Percentiles rank a stretch among this genome's conserved stretches.
Evolutionary conservation across 1,140 invertebrate genomes (phyloP).

Genomic region (Spodoptera litura): DNA sequence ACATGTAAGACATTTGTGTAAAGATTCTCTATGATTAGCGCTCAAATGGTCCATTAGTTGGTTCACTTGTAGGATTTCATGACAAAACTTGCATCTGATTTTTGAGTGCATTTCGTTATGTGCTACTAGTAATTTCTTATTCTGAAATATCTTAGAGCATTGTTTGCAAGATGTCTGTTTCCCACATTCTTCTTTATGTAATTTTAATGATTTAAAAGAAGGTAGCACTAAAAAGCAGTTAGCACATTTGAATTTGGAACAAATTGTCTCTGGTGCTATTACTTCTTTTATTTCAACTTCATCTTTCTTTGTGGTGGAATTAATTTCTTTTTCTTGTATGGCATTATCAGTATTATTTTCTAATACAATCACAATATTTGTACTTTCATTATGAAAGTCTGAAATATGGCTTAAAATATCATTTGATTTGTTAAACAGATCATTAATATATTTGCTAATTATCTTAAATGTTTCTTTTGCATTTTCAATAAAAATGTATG

Average conservation of each 20-base stretch:
- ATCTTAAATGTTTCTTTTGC: background rate
- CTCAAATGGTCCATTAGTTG: conserved; percentile 1
- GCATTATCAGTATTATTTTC: background rate
- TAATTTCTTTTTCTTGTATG: background rate
- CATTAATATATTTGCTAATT: background rate
- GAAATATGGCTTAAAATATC: background rate
- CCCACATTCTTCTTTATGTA: background rate
- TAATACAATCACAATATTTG: conserved; percentile 22
- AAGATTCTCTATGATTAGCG: background rate
- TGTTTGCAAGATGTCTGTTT: background rate
- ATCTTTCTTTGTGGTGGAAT: background rate
- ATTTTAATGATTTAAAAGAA: background rate
- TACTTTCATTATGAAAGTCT: background rate
- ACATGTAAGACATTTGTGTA: conserved; percentile 2
- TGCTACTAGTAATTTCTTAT: background rate
- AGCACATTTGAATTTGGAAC: conserved; percentile 11
- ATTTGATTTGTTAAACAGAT: conserved; percentile 7
- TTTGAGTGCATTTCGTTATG: conserved; percentile 1
- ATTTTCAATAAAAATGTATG: conserved; percentile 24
- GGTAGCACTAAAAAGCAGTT: background rate
- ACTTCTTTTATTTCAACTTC: background rate
- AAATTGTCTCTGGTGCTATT: background rate
- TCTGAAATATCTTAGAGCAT: conserved; percentile 28
- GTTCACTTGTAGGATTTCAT: background rate
- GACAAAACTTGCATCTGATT: conserved; percentile 23